Conservation (phyloP, 2,113 vertebrate species). For the Eptesicus fuscus region DNA sequence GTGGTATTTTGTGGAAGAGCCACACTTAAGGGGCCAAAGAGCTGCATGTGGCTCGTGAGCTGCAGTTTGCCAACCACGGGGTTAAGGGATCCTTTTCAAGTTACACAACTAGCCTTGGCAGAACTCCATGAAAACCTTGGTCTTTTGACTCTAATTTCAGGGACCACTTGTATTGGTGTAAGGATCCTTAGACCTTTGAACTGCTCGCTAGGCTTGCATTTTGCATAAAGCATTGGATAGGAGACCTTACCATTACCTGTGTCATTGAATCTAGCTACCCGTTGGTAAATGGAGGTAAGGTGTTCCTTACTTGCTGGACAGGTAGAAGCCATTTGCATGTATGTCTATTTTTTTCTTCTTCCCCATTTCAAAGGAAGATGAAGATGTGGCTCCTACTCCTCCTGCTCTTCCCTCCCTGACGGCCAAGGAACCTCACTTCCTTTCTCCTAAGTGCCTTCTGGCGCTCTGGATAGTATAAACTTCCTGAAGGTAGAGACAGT, state of each 20-base stretch:
- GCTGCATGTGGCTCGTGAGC: too few relatives aligned
- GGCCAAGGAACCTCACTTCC: not conserved
- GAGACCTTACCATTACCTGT: not conserved
- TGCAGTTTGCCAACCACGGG: not conserved
- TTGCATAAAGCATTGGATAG: not conserved
- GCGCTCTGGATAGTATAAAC: not conserved
- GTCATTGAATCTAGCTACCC: not conserved
- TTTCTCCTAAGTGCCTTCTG: not conserved
- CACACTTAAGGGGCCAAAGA: too few relatives aligned
- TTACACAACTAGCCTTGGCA: not conserved
- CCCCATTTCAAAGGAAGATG: not conserved
- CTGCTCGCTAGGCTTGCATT: not conserved
- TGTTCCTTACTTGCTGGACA: not conserved
- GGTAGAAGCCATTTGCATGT: not conserved
- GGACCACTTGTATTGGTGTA: not conserved
- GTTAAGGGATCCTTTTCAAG: not conserved
- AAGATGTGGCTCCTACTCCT: not conserved
- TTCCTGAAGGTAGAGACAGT: not conserved
- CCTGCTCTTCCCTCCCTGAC: not conserved
- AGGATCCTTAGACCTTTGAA: not conserved
- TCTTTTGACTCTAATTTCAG: not conserved
- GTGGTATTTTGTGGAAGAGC: too few relatives aligned
- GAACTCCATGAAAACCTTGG: not conserved
- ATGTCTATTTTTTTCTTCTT: not conserved
- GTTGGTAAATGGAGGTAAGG: not conserved